phyloP scores from a whole-genome alignment of 2,888 invertebrate species.

The Antitype chi region DNA sequence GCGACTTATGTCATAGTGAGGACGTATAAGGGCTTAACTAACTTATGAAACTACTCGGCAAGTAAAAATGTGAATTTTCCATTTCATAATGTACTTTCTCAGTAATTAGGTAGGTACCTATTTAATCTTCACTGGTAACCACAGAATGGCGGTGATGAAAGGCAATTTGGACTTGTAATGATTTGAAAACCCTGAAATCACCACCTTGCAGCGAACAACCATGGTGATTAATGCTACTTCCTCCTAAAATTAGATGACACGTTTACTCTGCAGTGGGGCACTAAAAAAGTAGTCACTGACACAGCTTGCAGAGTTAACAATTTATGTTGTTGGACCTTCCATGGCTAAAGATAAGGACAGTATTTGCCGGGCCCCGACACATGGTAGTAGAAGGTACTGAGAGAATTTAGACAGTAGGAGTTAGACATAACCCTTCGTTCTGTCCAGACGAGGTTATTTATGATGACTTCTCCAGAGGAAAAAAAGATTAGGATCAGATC shows the following conservation, averaged over 20 bases:
- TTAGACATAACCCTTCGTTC: not conserved
- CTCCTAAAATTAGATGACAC: not conserved
- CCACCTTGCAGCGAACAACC: not conserved
- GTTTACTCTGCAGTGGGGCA: not conserved
- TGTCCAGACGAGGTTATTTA: not conserved
- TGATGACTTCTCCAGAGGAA: not conserved
- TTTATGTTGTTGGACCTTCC: not conserved
- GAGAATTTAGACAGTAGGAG: not conserved
- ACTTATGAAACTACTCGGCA: not conserved
- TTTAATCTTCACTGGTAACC: not conserved
- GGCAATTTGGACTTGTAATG: not conserved
- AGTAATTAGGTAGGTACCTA: not conserved
- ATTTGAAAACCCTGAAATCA: not conserved
- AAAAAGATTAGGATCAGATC: not conserved
- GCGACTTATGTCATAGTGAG: constrained; percentile 10
- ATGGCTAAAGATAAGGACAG: not conserved
- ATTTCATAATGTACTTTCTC: not conserved
- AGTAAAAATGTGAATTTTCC: not conserved
- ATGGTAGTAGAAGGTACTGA: not conserved
- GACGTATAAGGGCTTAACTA: constrained; percentile 7
- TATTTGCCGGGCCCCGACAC: too few species aligned
- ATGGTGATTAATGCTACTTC: not conserved
- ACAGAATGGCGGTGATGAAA: not conserved
- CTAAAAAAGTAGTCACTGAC: not conserved
- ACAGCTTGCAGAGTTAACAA: not conserved